Base-by-base conservation (phyloP, 2,888 invertebrate genomes). In the Gymnosoma rotundatum region DNA sequence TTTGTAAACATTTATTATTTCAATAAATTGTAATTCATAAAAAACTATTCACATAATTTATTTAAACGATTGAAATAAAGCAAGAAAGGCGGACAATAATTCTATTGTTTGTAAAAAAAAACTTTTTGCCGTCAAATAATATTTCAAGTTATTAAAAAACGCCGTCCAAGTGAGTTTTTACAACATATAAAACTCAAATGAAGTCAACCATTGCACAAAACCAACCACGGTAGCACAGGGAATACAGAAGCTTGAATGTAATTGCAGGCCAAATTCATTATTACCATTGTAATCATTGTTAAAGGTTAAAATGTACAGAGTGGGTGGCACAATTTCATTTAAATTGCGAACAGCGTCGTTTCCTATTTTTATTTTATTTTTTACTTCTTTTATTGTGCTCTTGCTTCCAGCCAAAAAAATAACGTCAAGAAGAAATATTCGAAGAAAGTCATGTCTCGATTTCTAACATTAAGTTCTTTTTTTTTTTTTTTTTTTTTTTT, bases 381-480 rank as follows among this genome's bases (percentile, higher is more conserved):
- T 69, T 54, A 9, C 14, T 38, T 56, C 42, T 56, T 56, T 54
- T 9, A 12, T 21, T 54, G 25, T 25, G 2, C 12, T 8, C 1
- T 21, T 54, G 10, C n/a, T n/a, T 56, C 10, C 6, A 25, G 42
- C 21, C 56, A 42, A 12, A 7, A n/a, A n/a, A n/a, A 45, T 56
- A n/a, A 42, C 45, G 20, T 18, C 9, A 38, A 14, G 21, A 50
- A 36, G 14, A 45, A 60, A 58, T 45, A 2, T 14, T 58, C 4
- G 12, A 20, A 45, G 18, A 25, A 63, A 64, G 48, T 64, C 72
- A 56, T 72, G 63, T 63, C 64, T 21, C 14, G 48, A 70, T 70
- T 48, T 50, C 20, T n/a, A 61, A 52, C 10, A 64, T 50, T 32
- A 45, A 52, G 5, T 45, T 50, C 42, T 12, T 8, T 76, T 20